Conservation (phyloP, 2,888 invertebrate species). For the Mythimna ferrago region DNA sequence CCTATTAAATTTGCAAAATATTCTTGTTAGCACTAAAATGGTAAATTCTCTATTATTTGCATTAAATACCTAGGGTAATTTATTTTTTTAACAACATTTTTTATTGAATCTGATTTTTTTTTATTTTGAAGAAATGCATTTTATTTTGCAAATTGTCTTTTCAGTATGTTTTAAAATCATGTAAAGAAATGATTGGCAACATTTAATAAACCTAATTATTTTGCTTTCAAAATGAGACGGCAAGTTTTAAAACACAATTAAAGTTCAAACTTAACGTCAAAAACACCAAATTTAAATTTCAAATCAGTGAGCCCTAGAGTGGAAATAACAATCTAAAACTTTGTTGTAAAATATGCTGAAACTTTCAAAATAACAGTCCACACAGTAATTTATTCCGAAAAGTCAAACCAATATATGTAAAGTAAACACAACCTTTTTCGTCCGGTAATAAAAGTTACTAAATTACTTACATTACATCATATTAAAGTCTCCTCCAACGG, state of each 20-base stretch:
- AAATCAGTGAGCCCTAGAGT: not conserved
- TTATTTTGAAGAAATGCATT: too few relatives aligned
- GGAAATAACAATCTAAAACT: not conserved
- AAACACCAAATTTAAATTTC: slow-evolving; percentile 11
- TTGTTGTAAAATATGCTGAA: slow-evolving; percentile 2
- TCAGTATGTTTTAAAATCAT: too few relatives aligned
- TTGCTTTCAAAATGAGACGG: not conserved
- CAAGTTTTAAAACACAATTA: not conserved
- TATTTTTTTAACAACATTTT: too few relatives aligned
- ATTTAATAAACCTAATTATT: too few relatives aligned
- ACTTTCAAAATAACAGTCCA: slow-evolving; percentile 20
- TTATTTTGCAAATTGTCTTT: too few relatives aligned
- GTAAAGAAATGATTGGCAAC: too few relatives aligned
- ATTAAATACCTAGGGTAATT: too few relatives aligned
- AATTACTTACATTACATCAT: slow-evolving; percentile 64
- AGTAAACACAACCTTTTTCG: slow-evolving; percentile 23
- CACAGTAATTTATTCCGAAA: not conserved
- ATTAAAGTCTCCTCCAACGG: slow-evolving; percentile 24
- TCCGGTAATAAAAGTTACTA: slow-evolving; percentile 49
- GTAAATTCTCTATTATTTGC: too few relatives aligned
- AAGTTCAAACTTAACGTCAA: too few relatives aligned
- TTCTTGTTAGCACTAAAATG: not conserved
- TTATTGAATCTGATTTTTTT: too few relatives aligned
- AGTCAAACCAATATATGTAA: slow-evolving; percentile 23
- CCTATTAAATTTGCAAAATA: not conserved